phyloP scores from a whole-genome alignment of 1,140 invertebrate species.

The Gryon sp. region DNA sequence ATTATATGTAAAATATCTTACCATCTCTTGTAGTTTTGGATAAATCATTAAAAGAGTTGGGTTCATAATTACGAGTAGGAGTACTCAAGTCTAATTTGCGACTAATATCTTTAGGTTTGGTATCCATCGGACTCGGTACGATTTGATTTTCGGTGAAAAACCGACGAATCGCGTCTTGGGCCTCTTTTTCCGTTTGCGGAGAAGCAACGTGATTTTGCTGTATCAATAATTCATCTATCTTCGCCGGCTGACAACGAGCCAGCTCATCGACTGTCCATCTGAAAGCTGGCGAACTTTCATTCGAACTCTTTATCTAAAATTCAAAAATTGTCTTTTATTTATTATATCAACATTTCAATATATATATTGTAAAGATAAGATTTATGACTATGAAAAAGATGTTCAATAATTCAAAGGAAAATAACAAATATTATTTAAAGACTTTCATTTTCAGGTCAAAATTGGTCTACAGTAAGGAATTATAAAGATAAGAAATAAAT shows the following conservation, averaged over 20 bases:
- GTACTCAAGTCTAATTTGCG: conserved; percentile 50
- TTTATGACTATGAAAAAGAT: too few species aligned
- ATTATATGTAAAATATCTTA: conserved; percentile 51
- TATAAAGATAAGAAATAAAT: too few species aligned
- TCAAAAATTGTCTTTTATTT: background rate
- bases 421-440: too few species aligned
- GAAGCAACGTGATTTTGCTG: conserved; percentile 78
- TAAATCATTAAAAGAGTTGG: conserved; percentile 26
- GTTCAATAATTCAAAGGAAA: too few species aligned
- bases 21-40: conserved; percentile 68
- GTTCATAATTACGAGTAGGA: conserved; percentile 37
- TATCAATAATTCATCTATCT: conserved; percentile 79
- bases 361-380: too few species aligned
- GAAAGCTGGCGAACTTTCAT: conserved; percentile 76
- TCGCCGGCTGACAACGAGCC: conserved; percentile 79
- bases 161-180: conserved; percentile 79
- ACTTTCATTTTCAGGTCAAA: too few species aligned
- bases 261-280: conserved; percentile 81
- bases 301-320: conserved; percentile 33
- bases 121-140: conserved; percentile 79
- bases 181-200: conserved; percentile 78
- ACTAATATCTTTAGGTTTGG: conserved; percentile 37
- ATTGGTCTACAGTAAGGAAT: too few species aligned
- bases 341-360: background rate
- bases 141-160: conserved; percentile 80